These are phyloP conservation scores for Chlorops oryzae DNA, from an alignment of 1,140 invertebrate genomes.

Conservation along the genomic window DNA sequence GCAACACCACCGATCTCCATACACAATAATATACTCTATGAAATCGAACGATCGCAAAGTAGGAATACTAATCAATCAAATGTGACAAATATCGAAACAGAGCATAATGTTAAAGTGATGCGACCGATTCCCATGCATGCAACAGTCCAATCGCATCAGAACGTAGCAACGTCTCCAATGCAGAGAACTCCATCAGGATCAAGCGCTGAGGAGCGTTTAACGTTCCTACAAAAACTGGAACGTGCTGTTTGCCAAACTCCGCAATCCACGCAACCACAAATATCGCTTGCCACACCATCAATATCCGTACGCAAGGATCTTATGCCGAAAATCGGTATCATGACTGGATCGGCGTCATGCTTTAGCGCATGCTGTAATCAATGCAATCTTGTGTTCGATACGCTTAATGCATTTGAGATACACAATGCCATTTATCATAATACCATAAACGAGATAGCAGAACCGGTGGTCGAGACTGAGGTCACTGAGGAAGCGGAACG, in stretches of 20 bases:
- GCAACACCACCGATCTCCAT: conserved; percentile 30
- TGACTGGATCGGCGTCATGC: neutral
- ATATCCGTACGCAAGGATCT: conserved; percentile 13
- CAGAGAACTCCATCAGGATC: conserved; percentile 4
- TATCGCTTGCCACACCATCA: neutral
- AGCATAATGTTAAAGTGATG: conserved; percentile 15
- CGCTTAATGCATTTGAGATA: conserved; percentile 32
- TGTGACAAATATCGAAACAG: conserved; percentile 7
- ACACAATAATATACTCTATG: conserved; percentile 38
- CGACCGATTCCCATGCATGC: neutral
- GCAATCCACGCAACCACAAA: conserved; percentile 1
- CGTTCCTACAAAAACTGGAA: conserved; percentile 36
- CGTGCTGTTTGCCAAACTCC: conserved; percentile 20
- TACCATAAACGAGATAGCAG: neutral
- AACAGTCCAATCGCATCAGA: neutral
- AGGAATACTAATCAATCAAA: conserved; percentile 23
- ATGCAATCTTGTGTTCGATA: conserved; percentile 36
- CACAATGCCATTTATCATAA: conserved; percentile 39
- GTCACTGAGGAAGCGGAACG: conserved; percentile 8
- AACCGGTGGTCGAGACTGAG: neutral
- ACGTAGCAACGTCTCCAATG: neutral
- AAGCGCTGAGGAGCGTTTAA: conserved; percentile 19
- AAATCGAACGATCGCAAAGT: conserved; percentile 36
- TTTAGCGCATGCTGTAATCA: conserved; percentile 33
- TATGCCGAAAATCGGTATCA: conserved; percentile 2